A percentile compares a stretch with the other conserved stretches of the same genome.
Conservation (phyloP, 2,113 vertebrate species). For the Onychostruthus taczanowskii region DNA sequence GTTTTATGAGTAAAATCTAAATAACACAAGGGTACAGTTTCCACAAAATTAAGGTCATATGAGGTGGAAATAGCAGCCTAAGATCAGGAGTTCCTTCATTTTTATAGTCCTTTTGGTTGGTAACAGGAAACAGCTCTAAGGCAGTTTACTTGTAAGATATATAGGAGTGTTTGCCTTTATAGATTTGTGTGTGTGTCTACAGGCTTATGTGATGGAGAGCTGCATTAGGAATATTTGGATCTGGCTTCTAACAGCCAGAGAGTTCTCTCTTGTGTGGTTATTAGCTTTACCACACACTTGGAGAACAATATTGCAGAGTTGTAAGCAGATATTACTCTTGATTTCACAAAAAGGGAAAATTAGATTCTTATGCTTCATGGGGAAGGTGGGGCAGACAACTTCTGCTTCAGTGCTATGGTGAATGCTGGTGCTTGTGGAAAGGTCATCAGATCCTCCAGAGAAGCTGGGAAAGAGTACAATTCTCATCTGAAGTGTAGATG, state of each 20-base stretch:
- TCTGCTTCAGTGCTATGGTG: not conserved
- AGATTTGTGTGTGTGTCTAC: not conserved
- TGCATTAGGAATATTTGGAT: not conserved
- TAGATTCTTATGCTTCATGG: not conserved
- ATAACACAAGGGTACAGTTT: not conserved
- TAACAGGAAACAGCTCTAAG: slow-evolving; percentile 31
- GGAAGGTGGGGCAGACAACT: fast-evolving
- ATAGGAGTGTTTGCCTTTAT: not conserved
- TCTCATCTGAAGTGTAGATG: not conserved
- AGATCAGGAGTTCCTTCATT: slow-evolving; percentile 54
- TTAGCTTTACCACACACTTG: not conserved
- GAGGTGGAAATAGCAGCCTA: slow-evolving; percentile 46
- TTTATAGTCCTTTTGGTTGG: slow-evolving; percentile 32
- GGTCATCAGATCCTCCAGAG: not conserved
- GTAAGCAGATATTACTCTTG: not conserved
- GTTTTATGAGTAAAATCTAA: slow-evolving; percentile 58
- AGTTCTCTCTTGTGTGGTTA: not conserved
- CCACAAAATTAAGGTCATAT: slow-evolving; percentile 23
- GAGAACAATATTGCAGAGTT: not conserved
- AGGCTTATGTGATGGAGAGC: not conserved
- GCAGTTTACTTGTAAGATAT: not conserved
- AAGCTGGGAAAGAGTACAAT: not conserved
- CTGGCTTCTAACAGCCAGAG: not conserved
- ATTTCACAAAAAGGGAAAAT: not conserved
- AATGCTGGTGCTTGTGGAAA: not conserved